Evolutionary conservation across 2,888 invertebrate genomes (phyloP).

Genomic region (Auanema sp.): DNA sequence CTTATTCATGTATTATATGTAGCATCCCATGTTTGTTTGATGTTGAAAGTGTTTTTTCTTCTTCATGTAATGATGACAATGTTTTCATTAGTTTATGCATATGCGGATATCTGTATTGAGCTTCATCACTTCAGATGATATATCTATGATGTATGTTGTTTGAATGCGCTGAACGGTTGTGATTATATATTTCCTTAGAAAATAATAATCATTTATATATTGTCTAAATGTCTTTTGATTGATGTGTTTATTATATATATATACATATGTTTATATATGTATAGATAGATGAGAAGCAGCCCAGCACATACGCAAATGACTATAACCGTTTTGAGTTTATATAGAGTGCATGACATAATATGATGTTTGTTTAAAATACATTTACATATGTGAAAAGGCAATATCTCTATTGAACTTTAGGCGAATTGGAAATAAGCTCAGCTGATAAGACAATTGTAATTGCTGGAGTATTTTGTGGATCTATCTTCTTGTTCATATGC

Average conservation of each 20-base stretch:
- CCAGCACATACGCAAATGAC: not conserved
- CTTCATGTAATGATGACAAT: no score
- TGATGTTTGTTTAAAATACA: not conserved
- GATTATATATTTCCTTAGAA: no score
- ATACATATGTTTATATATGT: not conserved
- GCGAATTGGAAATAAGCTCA: slow-evolving; percentile 47
- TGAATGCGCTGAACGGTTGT: no score
- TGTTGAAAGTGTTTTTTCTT: no score
- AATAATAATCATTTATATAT: not conserved
- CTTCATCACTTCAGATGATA: no score
- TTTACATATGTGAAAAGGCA: not conserved
- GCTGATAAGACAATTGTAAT: slow-evolving; percentile 54
- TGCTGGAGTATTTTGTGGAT: slow-evolving; percentile 55
- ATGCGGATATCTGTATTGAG: no score
- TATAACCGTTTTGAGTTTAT: not conserved
- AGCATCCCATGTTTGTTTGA: no score
- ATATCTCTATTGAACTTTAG: slow-evolving; percentile 30
- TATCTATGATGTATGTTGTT: no score
- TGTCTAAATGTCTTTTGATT: not conserved
- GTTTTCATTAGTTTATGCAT: no score
- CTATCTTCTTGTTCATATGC: slow-evolving; percentile 57
- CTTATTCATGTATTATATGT: no score
- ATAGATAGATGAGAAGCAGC: not conserved
- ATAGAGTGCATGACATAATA: slow-evolving; percentile 3
- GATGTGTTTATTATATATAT: slow-evolving; percentile 4